Evolutionary conservation across 1,140 invertebrate species (phyloP).

Genomic region (Chrysopa pallens): DNA sequence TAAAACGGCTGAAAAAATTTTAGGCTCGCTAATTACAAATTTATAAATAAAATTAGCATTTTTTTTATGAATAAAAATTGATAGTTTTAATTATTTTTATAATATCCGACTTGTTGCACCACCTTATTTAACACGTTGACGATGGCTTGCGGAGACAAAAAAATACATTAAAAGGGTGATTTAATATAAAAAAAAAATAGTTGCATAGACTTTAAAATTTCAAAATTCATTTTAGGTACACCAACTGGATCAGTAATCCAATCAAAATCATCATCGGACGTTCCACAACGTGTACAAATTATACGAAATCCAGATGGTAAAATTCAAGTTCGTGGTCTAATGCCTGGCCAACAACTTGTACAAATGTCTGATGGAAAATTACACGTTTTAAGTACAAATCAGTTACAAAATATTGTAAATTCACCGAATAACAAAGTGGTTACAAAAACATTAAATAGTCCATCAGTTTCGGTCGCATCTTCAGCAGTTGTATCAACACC

Average conservation of each 20-base stretch:
- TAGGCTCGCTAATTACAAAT: no score
- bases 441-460: slow-evolving; percentile 15
- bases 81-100: no score
- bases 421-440: slow-evolving; percentile 1
- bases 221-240: background rate
- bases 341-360: slow-evolving; percentile 85
- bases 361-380: slow-evolving; percentile 87
- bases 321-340: slow-evolving; percentile 73
- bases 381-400: slow-evolving; percentile 56
- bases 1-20: no score
- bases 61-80: no score
- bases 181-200: no score
- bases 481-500: slow-evolving; percentile 10
- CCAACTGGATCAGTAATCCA: slow-evolving; percentile 4
- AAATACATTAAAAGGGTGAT: no score
- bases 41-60: no score
- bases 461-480: slow-evolving; percentile 18
- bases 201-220: no score
- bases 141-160: no score
- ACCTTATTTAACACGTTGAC: no score
- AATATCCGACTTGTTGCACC: no score
- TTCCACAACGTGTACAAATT: slow-evolving; percentile 73
- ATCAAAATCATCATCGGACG: slow-evolving; percentile 16
- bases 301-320: slow-evolving; percentile 78
- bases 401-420: slow-evolving; percentile 13